Evolutionary conservation across 2,888 invertebrate species (phyloP), one percentile per base, ranked within the genome.

Genomic region (Acholoe squamosa): DNA sequence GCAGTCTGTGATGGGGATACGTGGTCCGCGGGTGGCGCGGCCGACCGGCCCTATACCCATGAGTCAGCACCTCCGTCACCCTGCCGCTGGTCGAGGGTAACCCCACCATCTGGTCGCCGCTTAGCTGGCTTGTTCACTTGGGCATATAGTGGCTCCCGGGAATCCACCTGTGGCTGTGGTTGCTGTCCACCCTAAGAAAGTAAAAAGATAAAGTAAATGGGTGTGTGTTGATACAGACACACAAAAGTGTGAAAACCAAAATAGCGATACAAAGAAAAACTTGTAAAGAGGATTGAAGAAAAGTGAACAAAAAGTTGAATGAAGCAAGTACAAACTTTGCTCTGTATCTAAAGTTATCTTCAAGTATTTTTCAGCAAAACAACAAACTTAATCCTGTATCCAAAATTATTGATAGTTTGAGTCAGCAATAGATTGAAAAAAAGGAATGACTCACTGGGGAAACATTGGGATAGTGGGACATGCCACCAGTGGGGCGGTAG

Each of bases 91-190:
- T 67, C 92, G 91, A 89, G 92, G 91, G 25, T 89, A 91, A 86
- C 71, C 22, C 77, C 52, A 12, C 84, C 90, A 10, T 91, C 89
- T 54, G 56, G 91, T 28, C 93, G 92, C 3, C 94, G 93, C 71
- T 93, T 93, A 84, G 31, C 92, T 54, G 92, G 91, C 91, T 94
- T 95, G 92, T 95, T 94, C 86, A 95, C 95, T 89, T 94, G 93
- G 89, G 95, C 95, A 93, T 95, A 95, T 28, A 95, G 92, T 7
- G 95, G 95, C 90, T 95, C 90, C 33, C 51, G 56, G 3, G 43
- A 22, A 67, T 89, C 89, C 19, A 77, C 91, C 76, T 90, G 91
- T 22, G 91, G 91, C 90, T 91, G 91, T 33, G 91, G 91, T 56
- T 91, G 91, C 54, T 91, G 89, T n/a, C 80, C 77, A 22, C 90